Conservation (phyloP, 2,888 invertebrate genomes). For the Dexiosoma caninum region DNA sequence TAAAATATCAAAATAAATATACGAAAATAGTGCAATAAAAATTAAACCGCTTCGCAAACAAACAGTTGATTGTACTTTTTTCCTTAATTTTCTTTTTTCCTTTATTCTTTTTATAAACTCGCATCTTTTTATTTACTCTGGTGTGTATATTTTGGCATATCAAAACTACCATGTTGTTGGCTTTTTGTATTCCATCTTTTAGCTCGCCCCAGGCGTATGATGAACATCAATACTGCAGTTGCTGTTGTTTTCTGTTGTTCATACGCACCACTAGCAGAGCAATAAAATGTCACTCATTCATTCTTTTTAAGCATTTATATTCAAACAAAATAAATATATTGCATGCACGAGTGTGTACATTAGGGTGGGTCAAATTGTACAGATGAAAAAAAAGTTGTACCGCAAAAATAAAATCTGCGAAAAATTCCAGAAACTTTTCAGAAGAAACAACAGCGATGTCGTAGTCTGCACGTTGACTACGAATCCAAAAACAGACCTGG, state of each 20-base stretch:
- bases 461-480: too few relatives aligned
- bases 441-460: too few relatives aligned
- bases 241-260: background rate
- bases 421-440: too few relatives aligned
- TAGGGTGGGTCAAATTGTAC: too few relatives aligned
- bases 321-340: too few relatives aligned
- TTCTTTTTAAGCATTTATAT: too few relatives aligned
- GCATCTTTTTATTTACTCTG: background rate
- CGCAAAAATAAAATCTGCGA: too few relatives aligned
- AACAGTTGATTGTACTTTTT: background rate
- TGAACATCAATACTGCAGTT: conserved; percentile 29
- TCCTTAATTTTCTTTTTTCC: too few relatives aligned
- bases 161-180: background rate
- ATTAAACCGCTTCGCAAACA: background rate
- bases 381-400: too few relatives aligned
- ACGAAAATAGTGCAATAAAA: background rate
- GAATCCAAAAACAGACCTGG: too few relatives aligned
- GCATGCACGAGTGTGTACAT: too few relatives aligned
- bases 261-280: background rate
- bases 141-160: background rate
- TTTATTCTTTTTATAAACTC: background rate
- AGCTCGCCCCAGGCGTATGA: conserved; percentile 30
- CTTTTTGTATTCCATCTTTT: conserved; percentile 21
- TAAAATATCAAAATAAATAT: background rate
- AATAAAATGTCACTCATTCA: background rate